phyloP scores from a whole-genome alignment of 2,113 vertebrate species.

The Ammodytes dubius region DNA sequence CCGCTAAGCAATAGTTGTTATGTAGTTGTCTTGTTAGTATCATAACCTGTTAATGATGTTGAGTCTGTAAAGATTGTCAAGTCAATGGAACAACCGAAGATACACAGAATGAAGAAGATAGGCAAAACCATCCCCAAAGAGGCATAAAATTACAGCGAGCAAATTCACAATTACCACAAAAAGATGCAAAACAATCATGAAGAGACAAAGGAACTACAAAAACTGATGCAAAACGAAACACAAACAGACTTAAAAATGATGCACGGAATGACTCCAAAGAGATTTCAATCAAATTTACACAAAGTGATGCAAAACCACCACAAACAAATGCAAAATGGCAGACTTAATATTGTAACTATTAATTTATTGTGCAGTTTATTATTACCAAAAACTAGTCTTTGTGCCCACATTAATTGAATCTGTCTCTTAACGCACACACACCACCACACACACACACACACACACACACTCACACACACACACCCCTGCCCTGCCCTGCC shows the following conservation, averaged over 20 bases:
- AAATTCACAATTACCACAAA: neutral
- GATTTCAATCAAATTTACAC: neutral
- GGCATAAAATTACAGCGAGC: neutral
- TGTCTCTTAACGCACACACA: neutral
- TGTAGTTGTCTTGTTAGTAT: neutral
- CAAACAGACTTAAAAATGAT: neutral
- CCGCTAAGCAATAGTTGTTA: neutral
- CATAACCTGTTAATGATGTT: neutral
- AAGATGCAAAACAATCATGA: neutral
- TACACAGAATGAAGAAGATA: neutral
- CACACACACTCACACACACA: conserved; percentile 75
- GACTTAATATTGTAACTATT: neutral
- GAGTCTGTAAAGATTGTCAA: neutral
- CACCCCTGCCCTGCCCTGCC: conserved; percentile 59
- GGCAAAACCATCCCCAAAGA: neutral
- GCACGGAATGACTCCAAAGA: neutral
- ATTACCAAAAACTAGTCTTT: neutral
- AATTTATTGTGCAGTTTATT: neutral
- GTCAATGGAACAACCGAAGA: neutral
- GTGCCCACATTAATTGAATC: too few species aligned
- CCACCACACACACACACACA: conserved; percentile 71
- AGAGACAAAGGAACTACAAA: too few species aligned
- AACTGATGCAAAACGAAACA: too few species aligned
- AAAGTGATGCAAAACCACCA: neutral
- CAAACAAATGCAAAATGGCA: neutral